Conservation (phyloP, 2,888 invertebrate species). For the Xylophagus ater region DNA sequence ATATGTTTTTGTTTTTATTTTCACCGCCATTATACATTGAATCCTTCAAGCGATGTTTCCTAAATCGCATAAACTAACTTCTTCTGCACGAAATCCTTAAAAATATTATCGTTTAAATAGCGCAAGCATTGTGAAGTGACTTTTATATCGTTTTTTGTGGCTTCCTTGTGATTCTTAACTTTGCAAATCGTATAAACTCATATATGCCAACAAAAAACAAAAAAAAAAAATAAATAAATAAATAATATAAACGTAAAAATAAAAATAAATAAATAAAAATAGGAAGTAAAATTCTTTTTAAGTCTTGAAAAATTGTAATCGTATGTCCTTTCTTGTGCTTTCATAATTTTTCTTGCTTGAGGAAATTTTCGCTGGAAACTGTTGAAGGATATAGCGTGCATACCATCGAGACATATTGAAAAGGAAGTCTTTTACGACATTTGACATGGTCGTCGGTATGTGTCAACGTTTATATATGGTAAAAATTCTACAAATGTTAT, state of each 20-base stretch:
- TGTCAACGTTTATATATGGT: slow-evolving; percentile 7
- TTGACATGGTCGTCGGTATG: slow-evolving; percentile 13
- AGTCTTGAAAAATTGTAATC: slow-evolving; percentile 12
- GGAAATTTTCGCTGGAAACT: neutral
- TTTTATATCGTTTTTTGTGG: slow-evolving; percentile 1
- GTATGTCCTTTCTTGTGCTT: slow-evolving; percentile 10
- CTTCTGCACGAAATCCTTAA: slow-evolving; percentile 9
- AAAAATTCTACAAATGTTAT: neutral
- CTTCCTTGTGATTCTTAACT: too few relatives aligned
- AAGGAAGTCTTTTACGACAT: slow-evolving; percentile 12
- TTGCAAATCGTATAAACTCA: too few relatives aligned
- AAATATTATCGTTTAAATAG: too few relatives aligned
- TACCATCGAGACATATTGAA: slow-evolving; percentile 8
- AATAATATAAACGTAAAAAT: too few relatives aligned
- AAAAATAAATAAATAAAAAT: too few relatives aligned
- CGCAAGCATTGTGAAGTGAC: neutral
- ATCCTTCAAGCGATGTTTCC: too few relatives aligned
- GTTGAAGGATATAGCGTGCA: slow-evolving; percentile 12
- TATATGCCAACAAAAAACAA: slow-evolving; percentile 3
- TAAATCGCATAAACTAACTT: slow-evolving; percentile 9
- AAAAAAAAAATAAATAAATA: neutral
- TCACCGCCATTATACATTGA: too few relatives aligned
- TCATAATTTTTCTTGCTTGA: slow-evolving; percentile 6
- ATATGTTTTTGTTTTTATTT: too few relatives aligned
- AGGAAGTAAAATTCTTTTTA: slow-evolving; percentile 9